Conservation (phyloP, 2,113 vertebrate genomes). For the Xiphophorus maculatus region DNA sequence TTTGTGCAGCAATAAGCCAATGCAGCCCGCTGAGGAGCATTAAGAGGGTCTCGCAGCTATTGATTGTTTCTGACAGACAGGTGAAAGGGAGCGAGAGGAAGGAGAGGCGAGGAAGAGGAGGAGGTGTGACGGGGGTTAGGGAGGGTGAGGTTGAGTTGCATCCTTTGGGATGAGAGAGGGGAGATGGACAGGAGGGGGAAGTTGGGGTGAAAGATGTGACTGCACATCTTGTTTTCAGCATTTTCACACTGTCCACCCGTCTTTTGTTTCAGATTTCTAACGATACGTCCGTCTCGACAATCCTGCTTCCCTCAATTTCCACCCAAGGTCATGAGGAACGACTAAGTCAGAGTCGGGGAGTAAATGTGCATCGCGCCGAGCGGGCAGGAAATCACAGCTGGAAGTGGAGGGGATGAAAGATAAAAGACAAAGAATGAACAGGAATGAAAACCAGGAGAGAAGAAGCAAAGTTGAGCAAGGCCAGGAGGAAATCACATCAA, state of each 20-base stretch:
- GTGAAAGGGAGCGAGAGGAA: conserved; percentile 6
- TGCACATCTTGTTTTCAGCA: conserved; percentile 8
- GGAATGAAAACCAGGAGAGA: background rate
- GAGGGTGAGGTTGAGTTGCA: conserved; percentile 17
- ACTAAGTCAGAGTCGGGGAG: conserved; percentile 26
- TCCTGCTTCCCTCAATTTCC: conserved; percentile 17
- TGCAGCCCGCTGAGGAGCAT: conserved; percentile 46
- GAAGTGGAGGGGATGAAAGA: conserved; percentile 28
- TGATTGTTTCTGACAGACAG: conserved; percentile 65
- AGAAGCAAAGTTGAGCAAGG: conserved; percentile 7
- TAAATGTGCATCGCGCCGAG: conserved; percentile 4
- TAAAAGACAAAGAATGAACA: background rate
- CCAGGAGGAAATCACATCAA: conserved; percentile 47
- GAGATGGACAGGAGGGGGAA: conserved; percentile 3
- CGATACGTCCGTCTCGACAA: conserved; percentile 14
- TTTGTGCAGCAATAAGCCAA: conserved; percentile 14
- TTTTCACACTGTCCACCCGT: conserved; percentile 15
- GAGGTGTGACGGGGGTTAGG: background rate
- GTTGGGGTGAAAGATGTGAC: conserved; percentile 16
- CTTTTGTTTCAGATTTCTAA: conserved; percentile 48
- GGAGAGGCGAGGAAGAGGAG: background rate
- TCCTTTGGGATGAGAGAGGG: conserved; percentile 13
- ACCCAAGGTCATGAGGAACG: conserved; percentile 63
- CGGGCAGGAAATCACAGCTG: conserved; percentile 21
- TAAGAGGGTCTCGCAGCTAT: conserved; percentile 66